These are phyloP conservation scores for Pollimyrus isidori DNA, from an alignment of 2,113 vertebrate genomes.

Conservation along the genomic window DNA sequence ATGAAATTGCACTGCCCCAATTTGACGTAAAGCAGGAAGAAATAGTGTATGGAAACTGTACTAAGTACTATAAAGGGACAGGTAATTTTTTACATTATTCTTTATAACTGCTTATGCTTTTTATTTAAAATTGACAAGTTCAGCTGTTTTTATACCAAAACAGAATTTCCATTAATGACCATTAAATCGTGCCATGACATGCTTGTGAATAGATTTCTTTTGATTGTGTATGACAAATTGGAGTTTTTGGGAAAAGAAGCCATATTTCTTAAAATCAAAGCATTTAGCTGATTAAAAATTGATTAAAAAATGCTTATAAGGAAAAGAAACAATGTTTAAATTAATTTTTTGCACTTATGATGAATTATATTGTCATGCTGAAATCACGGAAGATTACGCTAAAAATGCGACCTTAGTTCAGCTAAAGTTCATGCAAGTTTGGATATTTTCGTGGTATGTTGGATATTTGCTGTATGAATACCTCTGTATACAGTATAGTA, in stretches of 20 bases:
- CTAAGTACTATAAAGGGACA: conserved; percentile 93
- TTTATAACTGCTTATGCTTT: neutral
- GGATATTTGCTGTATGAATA: neutral
- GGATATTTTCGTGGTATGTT: neutral
- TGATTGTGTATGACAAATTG: neutral
- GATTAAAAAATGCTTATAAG: neutral
- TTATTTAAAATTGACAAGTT: neutral
- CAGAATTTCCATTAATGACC: neutral
- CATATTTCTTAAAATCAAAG: neutral
- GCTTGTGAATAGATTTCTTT: neutral
- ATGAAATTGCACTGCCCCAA: conserved; percentile 89
- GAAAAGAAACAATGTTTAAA: neutral
- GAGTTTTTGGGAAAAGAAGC: neutral
- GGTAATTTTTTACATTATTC: conserved; percentile 54
- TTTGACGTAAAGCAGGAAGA: conserved; percentile 96
- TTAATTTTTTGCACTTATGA: neutral
- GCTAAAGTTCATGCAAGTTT: neutral
- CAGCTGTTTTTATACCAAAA: neutral
- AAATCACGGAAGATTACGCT: neutral
- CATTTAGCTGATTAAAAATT: neutral
- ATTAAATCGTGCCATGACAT: neutral
- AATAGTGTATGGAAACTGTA: conserved; percentile 92
- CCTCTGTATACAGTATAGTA: neutral
- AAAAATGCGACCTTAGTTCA: neutral
- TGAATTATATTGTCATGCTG: neutral